Evolutionary conservation across 2,797 vertebrate species (phyloP), one percentile per base, ranked within the genome.

Genomic region (Rhinella marina): DNA sequence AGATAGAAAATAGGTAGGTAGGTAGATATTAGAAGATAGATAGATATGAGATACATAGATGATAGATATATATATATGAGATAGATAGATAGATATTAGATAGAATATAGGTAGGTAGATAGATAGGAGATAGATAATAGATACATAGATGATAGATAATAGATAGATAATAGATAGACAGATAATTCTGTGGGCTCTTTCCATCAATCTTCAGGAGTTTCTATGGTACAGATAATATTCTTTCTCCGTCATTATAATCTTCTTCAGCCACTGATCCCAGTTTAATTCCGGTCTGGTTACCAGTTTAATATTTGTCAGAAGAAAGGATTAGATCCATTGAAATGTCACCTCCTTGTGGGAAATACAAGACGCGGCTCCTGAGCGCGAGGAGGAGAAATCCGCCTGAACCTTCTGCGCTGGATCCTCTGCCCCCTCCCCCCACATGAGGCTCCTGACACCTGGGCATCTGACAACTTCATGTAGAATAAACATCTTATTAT

Each of bases 291-390:
- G 59, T 80, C 64, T 73, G 72, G 59, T 81, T 76, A 64, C 68
- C 72, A 54, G 85, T 81, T 50, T 73, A 73, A 87, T 87, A 87
- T 73, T 59, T 70, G 78, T 81, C 52, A 62, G 25, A 50, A 19
- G 25, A 27, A n/a, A 64, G 68, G 80, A 87, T 76, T 82, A 76
- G 66, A 82, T 56, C 41, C 41, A 81, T 56, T 19, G 80, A 82
- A 87, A 76, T 82, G 79, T 59, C 80, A 76, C 1, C 23, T 61
- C 82, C 79, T 87, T 87, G 17, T 52, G 80, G 86, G 70, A 87
- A 81, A 87, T 56, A 66, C 27, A 81, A 82, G 68, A 25, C 27
- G 27, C 64, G 17, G 77, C 84, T 86, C 66, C 64, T 5, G 59
- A 66, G 61, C 27, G 52, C 13, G 11, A 54, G 52, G 52, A 54